Evolutionary conservation across 2,797 vertebrate genomes (phyloP), one percentile per base, ranked within the genome.

Genomic region (Coregonus suidteri): DNA sequence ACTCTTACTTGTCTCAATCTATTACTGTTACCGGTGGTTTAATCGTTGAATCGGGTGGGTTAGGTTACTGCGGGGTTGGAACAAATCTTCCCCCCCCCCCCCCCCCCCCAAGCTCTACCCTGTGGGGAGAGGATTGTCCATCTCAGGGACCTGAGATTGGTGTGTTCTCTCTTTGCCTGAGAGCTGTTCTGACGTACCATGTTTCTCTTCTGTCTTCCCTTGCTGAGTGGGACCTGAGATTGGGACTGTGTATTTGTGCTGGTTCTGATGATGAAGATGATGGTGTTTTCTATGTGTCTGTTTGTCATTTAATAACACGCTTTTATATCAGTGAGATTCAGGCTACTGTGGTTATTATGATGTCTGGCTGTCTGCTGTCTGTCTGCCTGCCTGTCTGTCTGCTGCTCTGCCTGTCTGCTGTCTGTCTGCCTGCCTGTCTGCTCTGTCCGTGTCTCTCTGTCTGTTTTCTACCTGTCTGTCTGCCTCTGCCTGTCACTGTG

Each of bases 291-390:
- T 93, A 72, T 75, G 41, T 77, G 91, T 90, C 84, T 88, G 85
- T 90, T 84, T 88, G 85, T 89, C 88, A 64, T 92, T 93, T 89
- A 93, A 93, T 92, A 93, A 93, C 87, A 90, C 25, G 41, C 20
- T 86, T 92, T 94, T 93, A 87, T 89, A 91, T 86, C 81, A 86
- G 68, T 86, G 59, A 66, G n/a, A 69, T 65, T 35, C 62, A 68
- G 41, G 77, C 71, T 69, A 25, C 71, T 56, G 54, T 54, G 47
- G 3, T 72, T 51, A 70, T 70, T 37, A 7, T n/a, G 16, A 4
- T 18, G 6, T 69, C 31, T 34, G 31, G 25, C 20, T 20, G 20
- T 20, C 20, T 20, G 20, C 20, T 20, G 20, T 20, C 20, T 20
- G 20, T 20, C 20, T 20, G 20, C 20, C 20, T 20, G 20, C 20